Evolutionary conservation across 2,797 vertebrate genomes (phyloP), one percentile per base, ranked within the genome.

Genomic region (Alfaro cultratus): DNA sequence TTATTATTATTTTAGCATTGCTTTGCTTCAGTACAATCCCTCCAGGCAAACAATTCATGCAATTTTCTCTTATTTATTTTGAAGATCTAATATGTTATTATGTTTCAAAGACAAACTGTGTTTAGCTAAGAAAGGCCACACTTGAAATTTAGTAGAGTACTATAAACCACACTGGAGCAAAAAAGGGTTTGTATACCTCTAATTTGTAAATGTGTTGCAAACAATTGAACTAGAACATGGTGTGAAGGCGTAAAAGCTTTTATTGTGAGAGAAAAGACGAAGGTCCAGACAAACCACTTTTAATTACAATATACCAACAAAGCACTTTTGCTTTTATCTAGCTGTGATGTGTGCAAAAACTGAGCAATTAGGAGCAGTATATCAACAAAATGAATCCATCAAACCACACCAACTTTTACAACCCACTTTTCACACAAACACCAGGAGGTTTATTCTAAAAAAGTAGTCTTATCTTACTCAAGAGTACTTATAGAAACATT

Each of bases 291-390:
- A 55, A 55, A 80, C 51, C 74, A 36, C 34, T 75, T 81, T 60
- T 78, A 84, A 90, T 86, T 83, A 78, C 36, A 71, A n/a, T 2
- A 41, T 34, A 77, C 72, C 70, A 79, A 46, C 73, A 81, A 75
- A 81, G 34, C 67, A 78, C 77, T 89, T 91, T 86, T 80, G 79
- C 77, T 89, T 91, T 86, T 29, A 85, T 89, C 78, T 71, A 13
- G 73, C 74, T 47, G 76, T 23, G 41, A 8, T 83, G 49, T 55
- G 51, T 9, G 45, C 34, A 76, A 86, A 83, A 51, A 57, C 45
- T 12, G 12, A 43, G 49, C 23, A 8, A 41, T 68, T 70, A n/a
- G 46, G 36, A 45, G 47, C 12, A 78, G 26, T 15, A 16, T 3
- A 49, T 45, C 36, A 41, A 46, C 21, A 81, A 68, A 79, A 76